phyloP scores from a whole-genome alignment of 2,113 vertebrate genomes.

The Romanogobio albipinnatus region DNA sequence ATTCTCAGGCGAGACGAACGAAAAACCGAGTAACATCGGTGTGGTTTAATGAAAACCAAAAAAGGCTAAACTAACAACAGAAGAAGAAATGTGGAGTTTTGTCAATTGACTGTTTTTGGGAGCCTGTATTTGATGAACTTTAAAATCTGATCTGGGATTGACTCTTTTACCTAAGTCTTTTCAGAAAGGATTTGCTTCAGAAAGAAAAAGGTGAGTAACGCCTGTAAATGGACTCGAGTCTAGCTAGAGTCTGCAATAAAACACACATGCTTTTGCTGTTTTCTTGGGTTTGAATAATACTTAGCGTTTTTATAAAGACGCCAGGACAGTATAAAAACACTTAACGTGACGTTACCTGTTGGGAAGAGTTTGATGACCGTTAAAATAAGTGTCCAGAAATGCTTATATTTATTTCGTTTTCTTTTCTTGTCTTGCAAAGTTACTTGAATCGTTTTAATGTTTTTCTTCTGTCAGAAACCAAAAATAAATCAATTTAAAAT shows the following conservation, averaged over 20 bases:
- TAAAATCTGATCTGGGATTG: background rate
- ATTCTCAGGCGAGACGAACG: background rate
- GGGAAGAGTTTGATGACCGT: background rate
- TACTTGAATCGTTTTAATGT: background rate
- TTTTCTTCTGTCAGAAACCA: background rate
- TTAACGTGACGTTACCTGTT: background rate
- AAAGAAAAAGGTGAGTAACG: slow-evolving; percentile 26
- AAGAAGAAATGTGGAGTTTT: slow-evolving; percentile 2
- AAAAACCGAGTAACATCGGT: background rate
- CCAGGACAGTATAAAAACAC: background rate
- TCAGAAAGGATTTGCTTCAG: slow-evolving; percentile 8
- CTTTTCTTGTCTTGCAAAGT: background rate
- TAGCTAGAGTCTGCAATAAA: background rate
- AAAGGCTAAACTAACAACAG: background rate
- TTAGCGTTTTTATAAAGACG: background rate
- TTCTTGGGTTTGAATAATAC: background rate
- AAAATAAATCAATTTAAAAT: background rate
- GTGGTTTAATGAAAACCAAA: background rate
- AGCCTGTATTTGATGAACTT: background rate
- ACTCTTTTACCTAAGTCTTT: too few relatives aligned
- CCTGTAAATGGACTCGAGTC: background rate
- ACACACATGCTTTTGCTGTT: background rate
- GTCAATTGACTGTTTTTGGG: background rate
- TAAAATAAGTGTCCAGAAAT: background rate
- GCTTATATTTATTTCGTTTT: background rate